Base-by-base conservation (phyloP, 2,888 invertebrate species). In the Isoperla grammatica region DNA sequence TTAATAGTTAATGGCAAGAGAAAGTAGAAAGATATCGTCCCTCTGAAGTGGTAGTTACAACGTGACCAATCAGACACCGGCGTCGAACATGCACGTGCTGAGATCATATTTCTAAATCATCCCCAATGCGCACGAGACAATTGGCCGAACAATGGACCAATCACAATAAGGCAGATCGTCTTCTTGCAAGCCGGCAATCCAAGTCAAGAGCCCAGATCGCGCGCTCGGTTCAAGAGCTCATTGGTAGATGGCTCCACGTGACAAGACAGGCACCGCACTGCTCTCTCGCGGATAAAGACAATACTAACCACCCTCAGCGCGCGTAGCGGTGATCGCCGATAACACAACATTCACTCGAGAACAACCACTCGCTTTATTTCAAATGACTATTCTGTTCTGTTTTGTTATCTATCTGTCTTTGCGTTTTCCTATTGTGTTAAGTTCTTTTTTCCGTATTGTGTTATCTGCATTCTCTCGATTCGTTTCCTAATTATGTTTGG, bases 391-490 rank as follows among this genome's bases (percentile, higher is more conserved):
- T 35, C 4, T 37, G 29, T n/a, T 29, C 29, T 11, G n/a, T 48
- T n/a, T 48, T 20, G n/a, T 49, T 49, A 15, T 49, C 15, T 15
- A 23, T 49, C 15, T 49, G 29, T 49, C 49, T 49, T 29, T 49
- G 13, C 49, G 15, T 53, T 53, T 53, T 37, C 53, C 53, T 35
- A 53, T 53, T 39, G 53, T 49, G 15, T 11, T 39, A 37, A 53
- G 19, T 53, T 35, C 19, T 53, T 17, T 53, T 53, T 37, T 39
- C 8, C 20, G 39, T 39, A 20, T 39, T 39, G 15, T 37, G 53
- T 53, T 53, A 53, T 53, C 53, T 53, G 2, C 37, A n/a, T 39
- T 53, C 53, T 53, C 53, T 37, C 53, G 53, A 39, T 53, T 53
- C 40, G 53, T 53, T 37, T 19, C 19, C 39, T 37, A 39, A 39